Conservation (phyloP, 92 coral and sea anemone species). For the Palythoa grandis region DNA sequence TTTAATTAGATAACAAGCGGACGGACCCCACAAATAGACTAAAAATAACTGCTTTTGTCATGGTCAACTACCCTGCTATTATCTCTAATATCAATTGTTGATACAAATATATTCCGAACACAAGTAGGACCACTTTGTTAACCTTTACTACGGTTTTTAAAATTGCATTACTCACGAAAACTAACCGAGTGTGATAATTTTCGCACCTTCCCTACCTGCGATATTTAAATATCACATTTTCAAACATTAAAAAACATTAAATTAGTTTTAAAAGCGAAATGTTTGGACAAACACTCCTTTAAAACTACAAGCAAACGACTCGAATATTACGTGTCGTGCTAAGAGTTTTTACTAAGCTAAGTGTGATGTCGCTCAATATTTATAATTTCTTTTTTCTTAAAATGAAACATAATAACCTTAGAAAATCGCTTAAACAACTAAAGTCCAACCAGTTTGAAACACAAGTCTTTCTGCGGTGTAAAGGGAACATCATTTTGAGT, state of each 20-base stretch:
- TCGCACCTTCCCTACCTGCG: neutral
- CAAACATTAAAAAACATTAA: neutral
- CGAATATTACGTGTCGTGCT: neutral
- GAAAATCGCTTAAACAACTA: neutral
- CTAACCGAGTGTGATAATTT: neutral
- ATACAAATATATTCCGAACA: slow-evolving; percentile 1
- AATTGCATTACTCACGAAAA: neutral
- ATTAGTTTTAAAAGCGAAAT: neutral
- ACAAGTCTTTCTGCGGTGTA: neutral
- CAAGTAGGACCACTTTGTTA: neutral
- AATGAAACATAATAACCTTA: neutral
- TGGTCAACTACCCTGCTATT: neutral
- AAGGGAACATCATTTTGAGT: neutral
- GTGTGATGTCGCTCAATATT: slow-evolving; percentile 13
- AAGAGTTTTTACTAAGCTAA: neutral
- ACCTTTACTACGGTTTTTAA: neutral
- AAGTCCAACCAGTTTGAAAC: neutral
- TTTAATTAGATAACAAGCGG: neutral
- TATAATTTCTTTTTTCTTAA: neutral
- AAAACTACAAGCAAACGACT: neutral
- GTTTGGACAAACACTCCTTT: neutral
- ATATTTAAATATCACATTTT: neutral
- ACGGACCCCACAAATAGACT: neutral
- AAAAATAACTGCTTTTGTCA: slow-evolving; percentile 21
- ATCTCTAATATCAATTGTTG: neutral